Evolutionary conservation across 1,140 invertebrate species (phyloP), one percentile per base, ranked within the genome.

Genomic region (Meloidogyne hapla): DNA sequence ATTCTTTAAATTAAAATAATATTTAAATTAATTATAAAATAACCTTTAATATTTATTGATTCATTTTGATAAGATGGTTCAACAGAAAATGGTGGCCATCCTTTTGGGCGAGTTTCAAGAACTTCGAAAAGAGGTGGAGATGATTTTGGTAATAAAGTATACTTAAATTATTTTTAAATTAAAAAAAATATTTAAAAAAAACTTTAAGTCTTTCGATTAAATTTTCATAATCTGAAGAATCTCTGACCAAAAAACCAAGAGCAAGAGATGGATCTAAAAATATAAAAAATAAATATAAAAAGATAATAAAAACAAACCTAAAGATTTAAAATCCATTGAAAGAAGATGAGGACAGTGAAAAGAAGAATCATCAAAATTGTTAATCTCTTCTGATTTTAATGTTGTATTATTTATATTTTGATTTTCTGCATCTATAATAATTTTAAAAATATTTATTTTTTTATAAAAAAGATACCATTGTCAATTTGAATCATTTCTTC

Each of bases 81-180:
- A 68, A 87, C 84, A 18, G 84, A 86, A 62, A 87, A 85, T 56
- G 78, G 74, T 13, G 84, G 84, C 74, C 79, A 87, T 21, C 78
- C 76, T 23, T 77, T 79, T 1, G 84, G 84, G 21, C 84, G 79
- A 9, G 78, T 77, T 15, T 85, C 84, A 15, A 85, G 45, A 15
- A 87, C 61, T 45, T 85, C 86, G 65, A 85, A 87, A 45, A 85
- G 67, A 9, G 84, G 78, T 6, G 86, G 84, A 48, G 66, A 81
- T 9, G 81, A 82, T n/a, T 70, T 65, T 26, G 64, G 28, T 69
- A 71, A 13, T 12, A 77, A 28, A n/a, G 69, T 71, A 38, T 26
- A 45, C 56, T 84, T 33, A 71, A 68, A 81, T 25, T 8, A 21
- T 10, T 10, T n/a, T n/a, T 56, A 15, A 2, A 45, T 45, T 15